Evolutionary conservation across 2,797 vertebrate species (phyloP).

Genomic region (Darevskia nairensis): DNA sequence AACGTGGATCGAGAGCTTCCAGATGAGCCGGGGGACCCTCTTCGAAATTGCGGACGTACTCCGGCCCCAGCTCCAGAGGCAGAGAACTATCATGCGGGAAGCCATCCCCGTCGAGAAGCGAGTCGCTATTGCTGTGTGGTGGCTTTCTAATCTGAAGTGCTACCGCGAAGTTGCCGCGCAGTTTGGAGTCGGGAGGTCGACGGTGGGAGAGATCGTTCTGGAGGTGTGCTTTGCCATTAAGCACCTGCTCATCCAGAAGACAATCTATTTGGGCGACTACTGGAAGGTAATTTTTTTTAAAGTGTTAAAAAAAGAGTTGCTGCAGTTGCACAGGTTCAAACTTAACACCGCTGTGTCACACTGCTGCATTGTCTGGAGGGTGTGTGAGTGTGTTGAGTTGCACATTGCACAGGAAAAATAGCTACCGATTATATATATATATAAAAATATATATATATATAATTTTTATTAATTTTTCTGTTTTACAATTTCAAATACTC

Average conservation of each 20-base stretch:
- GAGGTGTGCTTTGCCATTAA: constrained; percentile 13
- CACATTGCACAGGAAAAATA: neutral
- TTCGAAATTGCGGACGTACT: neutral
- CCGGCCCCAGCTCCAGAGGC: neutral
- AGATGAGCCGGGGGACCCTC: neutral
- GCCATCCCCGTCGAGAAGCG: neutral
- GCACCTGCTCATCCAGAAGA: neutral
- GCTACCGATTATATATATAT: no score
- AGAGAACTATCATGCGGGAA: constrained; percentile 13
- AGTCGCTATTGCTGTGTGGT: constrained; percentile 5
- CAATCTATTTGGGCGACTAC: constrained; percentile 1
- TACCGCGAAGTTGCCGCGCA: neutral
- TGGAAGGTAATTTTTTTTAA: neutral
- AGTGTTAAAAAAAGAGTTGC: neutral
- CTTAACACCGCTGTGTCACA: neutral
- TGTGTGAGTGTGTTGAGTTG: neutral
- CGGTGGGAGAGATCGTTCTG: neutral
- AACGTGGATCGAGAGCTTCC: constrained; percentile 10
- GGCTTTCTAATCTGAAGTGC: constrained; percentile 2
- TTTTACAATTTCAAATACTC: neutral
- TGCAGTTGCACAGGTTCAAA: neutral
- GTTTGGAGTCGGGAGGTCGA: constrained; percentile 3
- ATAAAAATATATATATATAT: no score
- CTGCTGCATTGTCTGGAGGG: neutral
- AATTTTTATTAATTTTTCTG: no score